Percentiles rank a stretch among this genome's conserved stretches.
Conservation (phyloP, 1,140 invertebrate species). For the Lordiphosa stackelbergi region DNA sequence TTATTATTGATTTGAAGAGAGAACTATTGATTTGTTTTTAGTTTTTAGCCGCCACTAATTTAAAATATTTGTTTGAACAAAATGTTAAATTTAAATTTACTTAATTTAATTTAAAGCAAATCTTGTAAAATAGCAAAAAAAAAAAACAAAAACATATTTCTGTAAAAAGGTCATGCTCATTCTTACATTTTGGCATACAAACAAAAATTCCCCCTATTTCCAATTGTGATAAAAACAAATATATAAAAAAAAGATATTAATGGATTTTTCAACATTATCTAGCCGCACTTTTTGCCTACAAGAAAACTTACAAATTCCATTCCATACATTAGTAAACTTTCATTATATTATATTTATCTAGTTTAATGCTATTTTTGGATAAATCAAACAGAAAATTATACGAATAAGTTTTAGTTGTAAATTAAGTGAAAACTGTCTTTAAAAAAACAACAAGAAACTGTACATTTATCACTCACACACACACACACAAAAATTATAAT, state of each 20-base stretch:
- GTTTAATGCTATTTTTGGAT: constrained; percentile 49
- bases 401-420: constrained; percentile 61
- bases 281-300: constrained; percentile 68
- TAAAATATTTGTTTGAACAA: constrained; percentile 46
- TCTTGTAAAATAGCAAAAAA: constrained; percentile 44
- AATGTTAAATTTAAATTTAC: constrained; percentile 36
- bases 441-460: constrained; percentile 52
- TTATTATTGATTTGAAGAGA: constrained; percentile 33
- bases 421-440: constrained; percentile 61
- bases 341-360: constrained; percentile 53
- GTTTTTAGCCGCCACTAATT: constrained; percentile 54
- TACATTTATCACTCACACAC: constrained; percentile 66
- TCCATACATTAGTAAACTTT: constrained; percentile 42
- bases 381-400: constrained; percentile 30
- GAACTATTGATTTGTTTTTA: constrained; percentile 1
- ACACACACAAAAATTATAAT: constrained; percentile 36
- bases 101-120: constrained; percentile 55
- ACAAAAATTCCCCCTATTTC: constrained; percentile 64
- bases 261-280: constrained; percentile 50
- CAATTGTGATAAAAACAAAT: constrained; percentile 66
- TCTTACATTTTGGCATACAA: constrained; percentile 43
- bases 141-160: constrained; percentile 31
- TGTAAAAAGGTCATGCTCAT: constrained; percentile 54
- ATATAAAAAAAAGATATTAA: constrained; percentile 58
- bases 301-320: constrained; percentile 59